Evolutionary conservation across 2,888 invertebrate genomes (phyloP), one percentile per base, ranked within the genome.

Genomic region (Anaspis maculata): DNA sequence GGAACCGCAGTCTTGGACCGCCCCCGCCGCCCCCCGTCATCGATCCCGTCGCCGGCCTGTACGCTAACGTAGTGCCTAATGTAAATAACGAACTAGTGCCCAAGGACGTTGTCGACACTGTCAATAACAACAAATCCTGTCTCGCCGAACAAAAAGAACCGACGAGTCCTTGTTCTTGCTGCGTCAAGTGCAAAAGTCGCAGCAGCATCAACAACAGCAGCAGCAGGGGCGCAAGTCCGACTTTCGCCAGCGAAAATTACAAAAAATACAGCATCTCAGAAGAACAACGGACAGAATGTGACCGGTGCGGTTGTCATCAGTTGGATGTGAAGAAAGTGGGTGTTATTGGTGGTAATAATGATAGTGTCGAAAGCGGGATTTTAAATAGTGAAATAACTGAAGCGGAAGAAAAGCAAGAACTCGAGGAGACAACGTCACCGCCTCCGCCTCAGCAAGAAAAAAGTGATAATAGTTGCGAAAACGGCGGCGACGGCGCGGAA

Each of bases 61-160:
- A 56, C 43, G 52, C 51, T 39, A 64, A 64, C 44, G 60, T 67
- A 62, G 66, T 66, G 65, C 67, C 67, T 64, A 64, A 62, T 57
- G 53, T 64, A 48, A 56, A 60, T 53, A 56, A 42, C 38, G 64
- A 65, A 41, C 49, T 48, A 40, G 46, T 62, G 43, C 54, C 56
- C 35, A 59, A 56, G 43, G 52, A 55, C 32, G 45, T 49, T 15
- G n/a, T n/a, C n/a, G n/a, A n/a, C n/a, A n/a, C n/a, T n/a, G n/a
- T n/a, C n/a, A n/a, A n/a, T n/a, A n/a, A n/a, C n/a, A n/a, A n/a
- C n/a, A 42, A 40, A 41, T 46, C 41, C 39, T n/a, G n/a, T n/a
- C n/a, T n/a, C n/a, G n/a, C n/a, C n/a, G n/a, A n/a, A n/a, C n/a
- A n/a, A n/a, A n/a, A n/a, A n/a, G n/a, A n/a, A n/a, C n/a, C n/a